Percentiles rank a stretch among this genome's conserved stretches.
phyloP scores from a whole-genome alignment of 1,140 invertebrate genomes.

The Megathymus violae region DNA sequence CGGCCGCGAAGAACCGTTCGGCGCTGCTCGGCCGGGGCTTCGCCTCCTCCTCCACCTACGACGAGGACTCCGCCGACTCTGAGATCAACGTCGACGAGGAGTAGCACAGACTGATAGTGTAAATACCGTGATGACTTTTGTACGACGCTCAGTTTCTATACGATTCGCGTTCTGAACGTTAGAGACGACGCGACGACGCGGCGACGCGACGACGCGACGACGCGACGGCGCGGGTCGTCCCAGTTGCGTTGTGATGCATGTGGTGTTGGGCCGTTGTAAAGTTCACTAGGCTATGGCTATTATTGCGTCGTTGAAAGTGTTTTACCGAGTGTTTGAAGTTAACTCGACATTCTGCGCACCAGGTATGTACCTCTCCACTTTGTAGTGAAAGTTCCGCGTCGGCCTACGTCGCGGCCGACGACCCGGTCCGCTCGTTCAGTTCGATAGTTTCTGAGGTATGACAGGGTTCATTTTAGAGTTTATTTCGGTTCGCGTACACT shows the following conservation, averaged over 20 bases:
- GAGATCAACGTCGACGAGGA: constrained; percentile 82
- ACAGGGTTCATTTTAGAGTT: constrained; percentile 51
- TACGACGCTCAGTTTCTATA: constrained; percentile 13
- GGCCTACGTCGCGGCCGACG: constrained; percentile 22
- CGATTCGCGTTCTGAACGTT: constrained; percentile 19
- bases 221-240: constrained; percentile 32
- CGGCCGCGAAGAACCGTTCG: constrained; percentile 99
- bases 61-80: constrained; percentile 79
- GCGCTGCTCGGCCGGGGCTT: constrained; percentile 80
- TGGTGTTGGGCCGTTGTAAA: constrained; percentile 67
- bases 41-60: constrained; percentile 78
- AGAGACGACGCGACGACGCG: constrained; percentile 33
- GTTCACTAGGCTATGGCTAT: constrained; percentile 63
- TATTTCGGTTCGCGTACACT: constrained; percentile 37
- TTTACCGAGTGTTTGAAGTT: constrained; percentile 66
- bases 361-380: constrained; percentile 67
- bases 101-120: constrained; percentile 69
- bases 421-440: constrained; percentile 9
- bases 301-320: constrained; percentile 64
- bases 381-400: constrained; percentile 39
- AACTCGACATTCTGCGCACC: constrained; percentile 52
- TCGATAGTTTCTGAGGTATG: constrained; percentile 30
- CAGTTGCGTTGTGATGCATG: constrained; percentile 55
- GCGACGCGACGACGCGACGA: constrained; percentile 34
- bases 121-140: constrained; percentile 55